These are phyloP conservation scores for Atrina japonica DNA, from an alignment of 2,888 invertebrate species.

Conservation along the genomic window DNA sequence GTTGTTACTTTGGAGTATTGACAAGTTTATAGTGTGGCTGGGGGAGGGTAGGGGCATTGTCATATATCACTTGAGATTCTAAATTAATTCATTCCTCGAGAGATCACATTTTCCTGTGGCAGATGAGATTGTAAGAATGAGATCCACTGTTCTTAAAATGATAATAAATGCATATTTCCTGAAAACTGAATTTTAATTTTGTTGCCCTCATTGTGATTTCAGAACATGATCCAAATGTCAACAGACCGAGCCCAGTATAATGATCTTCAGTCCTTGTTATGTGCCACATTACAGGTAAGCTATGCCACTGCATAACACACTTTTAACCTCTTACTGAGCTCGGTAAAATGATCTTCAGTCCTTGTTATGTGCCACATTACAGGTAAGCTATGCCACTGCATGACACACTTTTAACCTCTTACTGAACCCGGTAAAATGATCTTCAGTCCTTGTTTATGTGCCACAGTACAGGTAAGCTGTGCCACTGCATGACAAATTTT, in stretches of 20 bases:
- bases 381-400: conserved; percentile 74
- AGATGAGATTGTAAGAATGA: too few species aligned
- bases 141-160: too few species aligned
- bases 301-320: not conserved
- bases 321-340: not conserved
- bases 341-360: conserved; percentile 88
- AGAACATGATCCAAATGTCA: conserved; percentile 85
- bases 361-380: conserved; percentile 96
- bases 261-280: conserved; percentile 96
- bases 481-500: not conserved
- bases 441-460: conserved; percentile 96
- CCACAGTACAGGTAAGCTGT: conserved; percentile 88
- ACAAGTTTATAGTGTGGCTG: too few species aligned
- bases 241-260: conserved; percentile 96
- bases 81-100: too few species aligned
- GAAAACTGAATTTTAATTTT: too few species aligned
- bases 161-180: too few species aligned
- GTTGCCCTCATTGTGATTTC: too few species aligned
- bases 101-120: too few species aligned
- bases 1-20: too few species aligned
- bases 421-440: conserved; percentile 79
- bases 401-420: not conserved
- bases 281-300: conserved; percentile 91
- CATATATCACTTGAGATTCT: too few species aligned
- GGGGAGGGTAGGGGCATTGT: too few species aligned